Evolutionary conservation across 1,140 invertebrate genomes (phyloP), one percentile per base, ranked within the genome.

Genomic region (Grapholita molesta): DNA sequence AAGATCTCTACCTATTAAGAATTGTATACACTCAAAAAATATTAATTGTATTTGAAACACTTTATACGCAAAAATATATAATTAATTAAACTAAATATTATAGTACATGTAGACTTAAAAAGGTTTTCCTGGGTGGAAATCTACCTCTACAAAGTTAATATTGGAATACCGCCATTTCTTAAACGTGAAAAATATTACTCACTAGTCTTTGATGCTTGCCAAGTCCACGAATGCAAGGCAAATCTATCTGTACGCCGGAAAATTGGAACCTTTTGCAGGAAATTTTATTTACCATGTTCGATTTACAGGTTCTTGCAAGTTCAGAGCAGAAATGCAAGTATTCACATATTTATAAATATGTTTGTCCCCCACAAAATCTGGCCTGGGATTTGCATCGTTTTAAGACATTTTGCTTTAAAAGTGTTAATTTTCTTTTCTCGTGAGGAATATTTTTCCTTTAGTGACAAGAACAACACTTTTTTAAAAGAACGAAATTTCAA

Each of bases 131-230:
- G n/a, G n/a, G n/a, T n/a, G 28, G 28, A 33, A 52, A 48, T 32
- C n/a, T 73, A 73, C 28, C 28, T 30, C 3, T n/a, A n/a, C n/a
- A n/a, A n/a, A n/a, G n/a, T 77, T 72, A 68, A 77, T 70, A 66
- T 71, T 70, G 70, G 70, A 75, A 42, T 64, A 64, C 66, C 64
- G 70, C 69, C 70, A 74, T 71, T 76, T 77, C 42, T 64, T 67
- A 1, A 70, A 66, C 24, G 71, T 68, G 77, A 77, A 74, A 79
- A 77, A 75, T 77, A 71, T 70, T 65, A 57, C 69, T 70, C 42
- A 42, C 57, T 55, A 57, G 38, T 71, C 33, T 67, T 65, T 64
- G 68, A 67, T 67, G 55, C 64, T 52, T 76, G 74, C 74, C 76
- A 80, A 78, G 71, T 77, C 67, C 30, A 67, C 18, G 38, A 70